Percentiles rank a stretch among this genome's conserved stretches.
phyloP scores from a whole-genome alignment of 2,888 invertebrate genomes.

The Drosophila yooni region DNA sequence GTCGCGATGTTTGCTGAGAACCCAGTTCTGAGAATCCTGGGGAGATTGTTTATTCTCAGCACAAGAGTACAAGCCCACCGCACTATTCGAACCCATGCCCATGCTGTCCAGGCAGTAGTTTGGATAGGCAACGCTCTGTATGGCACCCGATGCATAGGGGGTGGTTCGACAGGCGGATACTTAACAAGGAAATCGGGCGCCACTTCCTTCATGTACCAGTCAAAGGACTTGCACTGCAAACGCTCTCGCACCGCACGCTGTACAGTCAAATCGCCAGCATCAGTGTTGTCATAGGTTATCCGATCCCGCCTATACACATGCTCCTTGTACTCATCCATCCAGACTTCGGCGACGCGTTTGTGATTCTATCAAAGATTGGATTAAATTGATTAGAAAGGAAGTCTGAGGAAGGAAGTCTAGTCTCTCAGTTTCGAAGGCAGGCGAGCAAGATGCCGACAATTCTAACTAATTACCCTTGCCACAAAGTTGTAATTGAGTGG shows the following conservation, averaged over 20 bases:
- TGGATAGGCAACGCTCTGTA: slow-evolving; percentile 87
- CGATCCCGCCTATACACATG: slow-evolving; percentile 92
- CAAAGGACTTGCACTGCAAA: slow-evolving; percentile 95
- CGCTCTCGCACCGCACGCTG: slow-evolving; percentile 90
- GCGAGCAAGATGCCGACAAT: background rate
- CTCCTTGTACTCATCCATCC: slow-evolving; percentile 99
- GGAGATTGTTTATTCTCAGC: slow-evolving; percentile 71
- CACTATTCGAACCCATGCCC: slow-evolving; percentile 82
- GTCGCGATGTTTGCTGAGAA: slow-evolving; percentile 74
- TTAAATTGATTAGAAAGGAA: background rate
- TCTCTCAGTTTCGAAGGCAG: too few species aligned
- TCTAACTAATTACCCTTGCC: slow-evolving; percentile 57
- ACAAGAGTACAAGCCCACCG: slow-evolving; percentile 80
- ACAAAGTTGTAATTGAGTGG: slow-evolving; percentile 90
- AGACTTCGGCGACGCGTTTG: slow-evolving; percentile 96
- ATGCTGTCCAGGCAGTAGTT: slow-evolving; percentile 91
- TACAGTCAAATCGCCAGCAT: slow-evolving; percentile 92
- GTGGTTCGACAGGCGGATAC: slow-evolving; percentile 95
- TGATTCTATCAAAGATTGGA: slow-evolving; percentile 89
- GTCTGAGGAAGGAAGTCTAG: background rate
- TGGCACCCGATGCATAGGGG: slow-evolving; percentile 91
- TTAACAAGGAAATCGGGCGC: slow-evolving; percentile 94
- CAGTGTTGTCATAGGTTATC: slow-evolving; percentile 88
- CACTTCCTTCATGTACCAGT: slow-evolving; percentile 97
- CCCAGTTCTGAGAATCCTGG: slow-evolving; percentile 79